Evolutionary conservation across 2,888 invertebrate species (phyloP).

Genomic region (Monochamus alternatus): DNA sequence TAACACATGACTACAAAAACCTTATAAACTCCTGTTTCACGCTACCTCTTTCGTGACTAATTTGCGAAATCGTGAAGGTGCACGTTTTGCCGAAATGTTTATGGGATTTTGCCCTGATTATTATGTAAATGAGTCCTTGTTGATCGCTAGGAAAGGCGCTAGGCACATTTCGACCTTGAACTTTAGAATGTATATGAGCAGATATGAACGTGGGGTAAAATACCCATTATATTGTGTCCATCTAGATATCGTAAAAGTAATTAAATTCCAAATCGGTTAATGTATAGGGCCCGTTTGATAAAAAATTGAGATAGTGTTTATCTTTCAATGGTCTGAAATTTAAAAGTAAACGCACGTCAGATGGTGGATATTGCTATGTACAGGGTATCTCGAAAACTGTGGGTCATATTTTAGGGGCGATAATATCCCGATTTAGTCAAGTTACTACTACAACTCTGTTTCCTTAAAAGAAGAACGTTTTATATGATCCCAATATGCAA

Average conservation of each 20-base stretch:
- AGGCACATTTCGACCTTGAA: slow-evolving; percentile 32
- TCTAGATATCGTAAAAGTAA: neutral
- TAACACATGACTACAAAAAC: slow-evolving; percentile 25
- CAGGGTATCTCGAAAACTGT: too few relatives aligned
- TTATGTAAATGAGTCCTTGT: slow-evolving; percentile 42
- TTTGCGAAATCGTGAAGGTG: slow-evolving; percentile 29
- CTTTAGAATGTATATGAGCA: slow-evolving; percentile 20
- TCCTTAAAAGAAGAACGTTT: too few relatives aligned
- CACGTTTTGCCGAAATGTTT: slow-evolving; percentile 40
- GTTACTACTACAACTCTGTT: too few relatives aligned
- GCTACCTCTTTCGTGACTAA: slow-evolving; percentile 42
- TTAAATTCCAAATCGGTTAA: too few relatives aligned
- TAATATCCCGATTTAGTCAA: too few relatives aligned
- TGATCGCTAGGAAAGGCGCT: slow-evolving; percentile 19
- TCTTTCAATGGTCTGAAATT: too few relatives aligned
- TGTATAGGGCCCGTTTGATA: too few relatives aligned
- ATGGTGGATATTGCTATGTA: too few relatives aligned
- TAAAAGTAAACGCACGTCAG: too few relatives aligned
- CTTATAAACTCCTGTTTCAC: slow-evolving; percentile 25
- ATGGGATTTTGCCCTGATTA: slow-evolving; percentile 40
- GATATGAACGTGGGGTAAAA: slow-evolving; percentile 3
- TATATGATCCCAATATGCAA: too few relatives aligned
- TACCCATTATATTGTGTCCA: slow-evolving; percentile 3
- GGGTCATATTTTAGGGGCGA: too few relatives aligned
- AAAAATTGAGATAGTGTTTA: too few relatives aligned